Percentiles rank a stretch among this genome's conserved stretches.
These are phyloP conservation scores for Gopherus flavomarginatus DNA, from an alignment of 2,113 vertebrate species.

Conservation along the genomic window DNA sequence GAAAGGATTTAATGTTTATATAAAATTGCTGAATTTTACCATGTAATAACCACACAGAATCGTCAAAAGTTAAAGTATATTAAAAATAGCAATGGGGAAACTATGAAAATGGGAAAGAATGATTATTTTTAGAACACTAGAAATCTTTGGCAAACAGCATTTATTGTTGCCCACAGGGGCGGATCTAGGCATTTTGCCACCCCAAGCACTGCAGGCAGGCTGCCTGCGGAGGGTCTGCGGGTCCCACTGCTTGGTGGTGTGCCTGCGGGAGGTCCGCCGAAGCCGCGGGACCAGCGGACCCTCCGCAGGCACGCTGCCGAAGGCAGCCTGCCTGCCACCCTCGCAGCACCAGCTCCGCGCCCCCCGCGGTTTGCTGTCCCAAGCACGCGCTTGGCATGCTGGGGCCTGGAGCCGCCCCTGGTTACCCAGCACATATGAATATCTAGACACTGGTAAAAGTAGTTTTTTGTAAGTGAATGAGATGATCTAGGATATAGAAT, in stretches of 20 bases:
- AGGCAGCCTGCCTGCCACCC: too few relatives aligned
- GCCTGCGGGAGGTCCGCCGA: too few relatives aligned
- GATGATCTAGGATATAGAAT: not conserved
- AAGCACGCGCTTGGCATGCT: too few relatives aligned
- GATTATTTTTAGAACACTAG: not conserved
- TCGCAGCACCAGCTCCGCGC: too few relatives aligned
- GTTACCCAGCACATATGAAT: not conserved
- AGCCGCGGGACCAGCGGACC: too few relatives aligned
- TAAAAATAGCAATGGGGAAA: not conserved
- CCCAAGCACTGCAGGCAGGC: too few relatives aligned
- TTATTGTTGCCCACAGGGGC: not conserved
- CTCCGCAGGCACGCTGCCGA: too few relatives aligned
- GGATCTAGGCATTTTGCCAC: too few relatives aligned
- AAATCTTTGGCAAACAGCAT: not conserved
- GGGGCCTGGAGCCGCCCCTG: too few relatives aligned
- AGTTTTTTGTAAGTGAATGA: not conserved
- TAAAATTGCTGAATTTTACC: not conserved
- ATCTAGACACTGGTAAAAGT: not conserved
- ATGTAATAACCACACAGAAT: not conserved
- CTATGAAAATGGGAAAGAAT: not conserved
- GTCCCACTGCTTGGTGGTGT: too few relatives aligned
- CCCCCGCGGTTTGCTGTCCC: too few relatives aligned
- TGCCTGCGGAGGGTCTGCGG: too few relatives aligned
- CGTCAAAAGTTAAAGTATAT: not conserved
- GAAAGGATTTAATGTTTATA: conserved; percentile 11